Evolutionary conservation across 30 jellyfish, hydroid and myxozoan species (phyloP).

Genomic region (Rhopilema esculentum): DNA sequence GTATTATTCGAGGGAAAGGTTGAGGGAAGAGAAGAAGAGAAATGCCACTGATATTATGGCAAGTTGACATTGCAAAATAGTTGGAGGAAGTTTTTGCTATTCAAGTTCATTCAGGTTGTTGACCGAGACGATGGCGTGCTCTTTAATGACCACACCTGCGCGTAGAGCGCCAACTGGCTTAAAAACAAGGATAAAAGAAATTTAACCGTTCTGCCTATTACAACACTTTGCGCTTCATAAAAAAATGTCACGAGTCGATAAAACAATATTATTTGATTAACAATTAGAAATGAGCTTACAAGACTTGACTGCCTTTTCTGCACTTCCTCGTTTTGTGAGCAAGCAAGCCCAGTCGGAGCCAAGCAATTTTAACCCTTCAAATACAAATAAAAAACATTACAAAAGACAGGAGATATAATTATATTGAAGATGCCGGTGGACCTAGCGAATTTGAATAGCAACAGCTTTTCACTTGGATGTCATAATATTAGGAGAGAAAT

Average conservation of each 20-base stretch:
- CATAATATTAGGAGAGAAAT: no score
- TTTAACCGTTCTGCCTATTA: no score
- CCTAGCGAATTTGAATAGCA: no score
- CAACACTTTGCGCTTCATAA: no score
- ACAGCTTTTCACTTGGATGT: no score
- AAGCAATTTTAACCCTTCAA: conserved; percentile 81
- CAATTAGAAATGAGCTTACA: conserved; percentile 35
- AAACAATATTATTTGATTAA: no score
- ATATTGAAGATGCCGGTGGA: no score
- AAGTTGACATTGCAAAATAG: conserved; percentile 31
- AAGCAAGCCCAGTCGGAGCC: conserved; percentile 94
- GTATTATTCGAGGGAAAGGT: conserved; percentile 38
- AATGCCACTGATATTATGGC: conserved; percentile 39
- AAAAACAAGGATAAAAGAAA: conserved; percentile 8
- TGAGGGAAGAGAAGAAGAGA: conserved; percentile 40
- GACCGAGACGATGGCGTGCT: conserved; percentile 47
- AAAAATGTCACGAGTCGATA: no score
- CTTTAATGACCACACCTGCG: conserved; percentile 40
- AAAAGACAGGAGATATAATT: not conserved
- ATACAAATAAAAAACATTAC: not conserved
- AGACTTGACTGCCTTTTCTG: conserved; percentile 79
- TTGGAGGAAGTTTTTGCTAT: conserved; percentile 25
- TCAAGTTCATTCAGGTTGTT: conserved; percentile 44
- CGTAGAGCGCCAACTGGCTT: conserved; percentile 43
- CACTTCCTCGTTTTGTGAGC: conserved; percentile 64